phyloP scores from a whole-genome alignment of 2,888 invertebrate genomes.

The Amphipyra berbera region DNA sequence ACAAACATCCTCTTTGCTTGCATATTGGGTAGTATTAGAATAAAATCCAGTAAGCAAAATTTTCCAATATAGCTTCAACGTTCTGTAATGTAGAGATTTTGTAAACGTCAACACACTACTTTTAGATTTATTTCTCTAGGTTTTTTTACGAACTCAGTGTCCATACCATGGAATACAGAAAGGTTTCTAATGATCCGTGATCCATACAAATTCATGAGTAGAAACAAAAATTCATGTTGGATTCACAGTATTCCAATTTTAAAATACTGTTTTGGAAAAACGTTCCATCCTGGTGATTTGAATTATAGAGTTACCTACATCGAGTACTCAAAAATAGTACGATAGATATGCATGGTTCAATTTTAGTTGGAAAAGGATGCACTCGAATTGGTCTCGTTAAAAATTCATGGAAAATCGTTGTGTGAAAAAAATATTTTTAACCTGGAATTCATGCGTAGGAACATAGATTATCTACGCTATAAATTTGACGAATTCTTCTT shows the following conservation, averaged over 20 bases:
- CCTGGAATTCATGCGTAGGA: background rate
- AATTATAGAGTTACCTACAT: slow-evolving; percentile 38
- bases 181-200: background rate
- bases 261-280: background rate
- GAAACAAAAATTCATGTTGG: background rate
- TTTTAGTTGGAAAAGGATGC: slow-evolving; percentile 51
- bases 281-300: slow-evolving; percentile 16
- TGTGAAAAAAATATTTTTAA: slow-evolving; percentile 28
- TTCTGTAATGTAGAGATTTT: too few species aligned
- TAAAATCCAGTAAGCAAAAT: too few species aligned
- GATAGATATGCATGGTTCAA: slow-evolving; percentile 39
- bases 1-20: too few species aligned
- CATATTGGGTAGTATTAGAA: too few species aligned
- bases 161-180: too few species aligned
- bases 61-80: too few species aligned
- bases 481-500: too few species aligned
- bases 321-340: slow-evolving; percentile 32
- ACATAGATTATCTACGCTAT: too few species aligned
- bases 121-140: too few species aligned
- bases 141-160: too few species aligned
- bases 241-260: background rate
- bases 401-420: slow-evolving; percentile 47
- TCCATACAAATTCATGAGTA: background rate
- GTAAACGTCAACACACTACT: too few species aligned
- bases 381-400: slow-evolving; percentile 50